Conservation (phyloP, 35 echinoderm and acorn worm species). For the Acanthaster planci region DNA sequence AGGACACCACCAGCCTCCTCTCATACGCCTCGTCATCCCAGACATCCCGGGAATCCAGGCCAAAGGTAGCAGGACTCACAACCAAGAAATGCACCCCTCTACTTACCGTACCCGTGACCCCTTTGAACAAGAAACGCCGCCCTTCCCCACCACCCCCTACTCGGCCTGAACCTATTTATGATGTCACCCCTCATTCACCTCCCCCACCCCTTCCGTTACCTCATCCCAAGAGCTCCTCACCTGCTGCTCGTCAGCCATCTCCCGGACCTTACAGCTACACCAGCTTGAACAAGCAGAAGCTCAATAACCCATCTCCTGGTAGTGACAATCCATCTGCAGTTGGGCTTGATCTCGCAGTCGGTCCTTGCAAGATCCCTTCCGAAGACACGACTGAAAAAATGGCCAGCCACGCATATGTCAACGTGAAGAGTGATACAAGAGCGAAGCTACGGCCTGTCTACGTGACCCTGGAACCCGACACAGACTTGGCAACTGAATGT, state of each 20-base stretch:
- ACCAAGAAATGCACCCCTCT: constrained; percentile 6
- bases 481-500: not conserved
- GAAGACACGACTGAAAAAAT: not conserved
- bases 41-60: not conserved
- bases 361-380: too few relatives aligned
- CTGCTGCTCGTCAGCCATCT: not conserved
- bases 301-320: not conserved
- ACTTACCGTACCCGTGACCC: not conserved
- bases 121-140: not conserved
- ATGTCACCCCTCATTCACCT: not conserved
- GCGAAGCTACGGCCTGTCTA: not conserved
- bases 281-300: not conserved
- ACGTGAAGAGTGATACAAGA: not conserved
- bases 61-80: not conserved
- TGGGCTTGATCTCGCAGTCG: too few relatives aligned
- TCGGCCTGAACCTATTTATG: not conserved
- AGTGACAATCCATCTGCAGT: too few relatives aligned
- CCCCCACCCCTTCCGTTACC: not conserved
- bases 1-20: constrained; percentile 9
- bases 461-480: constrained; percentile 20
- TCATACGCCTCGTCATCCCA: not conserved
- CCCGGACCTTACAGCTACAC: not conserved
- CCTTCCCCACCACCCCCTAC: not conserved
- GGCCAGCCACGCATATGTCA: not conserved
- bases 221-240: not conserved